Evolutionary conservation across 64 coral and sea anemone species (phyloP).

Genomic region (Pocillopora verrucosa): DNA sequence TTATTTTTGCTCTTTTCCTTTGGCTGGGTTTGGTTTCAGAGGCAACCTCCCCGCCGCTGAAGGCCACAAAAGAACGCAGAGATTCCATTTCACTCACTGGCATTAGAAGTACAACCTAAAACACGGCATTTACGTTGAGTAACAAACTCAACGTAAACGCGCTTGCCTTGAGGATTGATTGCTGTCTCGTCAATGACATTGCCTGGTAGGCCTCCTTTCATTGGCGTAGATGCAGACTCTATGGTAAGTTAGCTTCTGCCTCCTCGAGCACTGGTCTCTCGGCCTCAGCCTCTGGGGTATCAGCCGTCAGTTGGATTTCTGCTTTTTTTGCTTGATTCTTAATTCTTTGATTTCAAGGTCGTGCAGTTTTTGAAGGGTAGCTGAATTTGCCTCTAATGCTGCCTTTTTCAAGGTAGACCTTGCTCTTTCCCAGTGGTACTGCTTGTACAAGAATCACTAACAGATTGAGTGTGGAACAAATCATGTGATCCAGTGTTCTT

Average conservation of each 20-base stretch:
- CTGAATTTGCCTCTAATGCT: constrained; percentile 60
- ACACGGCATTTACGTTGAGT: too few species aligned
- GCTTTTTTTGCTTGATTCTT: constrained; percentile 1
- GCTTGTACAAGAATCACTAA: constrained; percentile 10
- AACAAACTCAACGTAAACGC: too few species aligned
- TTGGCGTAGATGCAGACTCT: neutral
- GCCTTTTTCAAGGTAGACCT: constrained; percentile 47
- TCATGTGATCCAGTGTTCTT: constrained; percentile 37
- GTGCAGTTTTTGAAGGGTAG: constrained; percentile 45
- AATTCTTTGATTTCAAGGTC: constrained; percentile 63
- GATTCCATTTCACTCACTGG: too few species aligned
- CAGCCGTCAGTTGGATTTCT: neutral
- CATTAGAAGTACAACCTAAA: too few species aligned
- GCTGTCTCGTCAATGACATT: too few species aligned
- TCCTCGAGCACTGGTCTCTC: neutral
- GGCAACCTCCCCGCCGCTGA: too few species aligned
- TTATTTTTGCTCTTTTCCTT: too few species aligned
- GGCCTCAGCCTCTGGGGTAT: constrained; percentile 6
- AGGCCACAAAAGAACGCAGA: too few species aligned
- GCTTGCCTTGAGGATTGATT: too few species aligned
- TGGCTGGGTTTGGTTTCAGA: too few species aligned
- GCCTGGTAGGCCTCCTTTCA: too few species aligned
- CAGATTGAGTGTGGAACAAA: constrained; percentile 32
- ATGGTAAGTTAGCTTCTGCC: neutral
- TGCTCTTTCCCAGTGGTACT: constrained; percentile 35